phyloP scores from a whole-genome alignment of 2,113 vertebrate species.

The Nasalis larvatus region DNA sequence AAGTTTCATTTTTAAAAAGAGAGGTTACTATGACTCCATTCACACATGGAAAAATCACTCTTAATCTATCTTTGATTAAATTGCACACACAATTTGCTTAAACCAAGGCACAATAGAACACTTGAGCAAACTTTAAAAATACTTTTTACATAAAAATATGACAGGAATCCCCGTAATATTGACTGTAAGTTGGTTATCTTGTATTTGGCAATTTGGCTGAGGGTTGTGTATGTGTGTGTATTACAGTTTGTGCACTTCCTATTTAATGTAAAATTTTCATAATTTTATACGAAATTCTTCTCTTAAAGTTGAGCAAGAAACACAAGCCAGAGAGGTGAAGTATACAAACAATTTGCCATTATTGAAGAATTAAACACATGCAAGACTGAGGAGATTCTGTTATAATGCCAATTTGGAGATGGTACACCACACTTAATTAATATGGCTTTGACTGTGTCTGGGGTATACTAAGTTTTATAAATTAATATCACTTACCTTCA shows the following conservation, averaged over 20 bases:
- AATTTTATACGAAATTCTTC: background rate
- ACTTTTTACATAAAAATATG: slow-evolving; percentile 6
- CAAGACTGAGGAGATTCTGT: slow-evolving; percentile 54
- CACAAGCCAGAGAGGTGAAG: background rate
- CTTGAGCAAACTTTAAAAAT: slow-evolving; percentile 37
- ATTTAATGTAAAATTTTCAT: background rate
- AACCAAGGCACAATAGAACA: slow-evolving; percentile 7
- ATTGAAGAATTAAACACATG: slow-evolving; percentile 52
- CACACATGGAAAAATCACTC: background rate
- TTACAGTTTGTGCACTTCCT: background rate
- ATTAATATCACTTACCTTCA: slow-evolving; percentile 83
- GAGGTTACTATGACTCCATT: background rate
- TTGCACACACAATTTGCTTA: background rate
- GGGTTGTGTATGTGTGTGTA: background rate
- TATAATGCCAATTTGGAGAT: slow-evolving; percentile 70
- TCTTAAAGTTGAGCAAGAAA: slow-evolving; percentile 26
- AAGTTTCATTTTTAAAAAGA: background rate
- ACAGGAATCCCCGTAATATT: background rate
- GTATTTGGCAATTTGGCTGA: background rate
- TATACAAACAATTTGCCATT: background rate
- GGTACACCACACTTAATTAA: slow-evolving; percentile 73
- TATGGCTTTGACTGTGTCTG: slow-evolving; percentile 69
- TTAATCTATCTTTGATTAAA: background rate
- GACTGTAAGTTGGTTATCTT: background rate
- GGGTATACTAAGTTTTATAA: slow-evolving; percentile 74